Percentiles rank a stretch among this genome's conserved stretches.
These are phyloP conservation scores for Patella depressa DNA, from an alignment of 2,888 invertebrate genomes.

Conservation along the genomic window DNA sequence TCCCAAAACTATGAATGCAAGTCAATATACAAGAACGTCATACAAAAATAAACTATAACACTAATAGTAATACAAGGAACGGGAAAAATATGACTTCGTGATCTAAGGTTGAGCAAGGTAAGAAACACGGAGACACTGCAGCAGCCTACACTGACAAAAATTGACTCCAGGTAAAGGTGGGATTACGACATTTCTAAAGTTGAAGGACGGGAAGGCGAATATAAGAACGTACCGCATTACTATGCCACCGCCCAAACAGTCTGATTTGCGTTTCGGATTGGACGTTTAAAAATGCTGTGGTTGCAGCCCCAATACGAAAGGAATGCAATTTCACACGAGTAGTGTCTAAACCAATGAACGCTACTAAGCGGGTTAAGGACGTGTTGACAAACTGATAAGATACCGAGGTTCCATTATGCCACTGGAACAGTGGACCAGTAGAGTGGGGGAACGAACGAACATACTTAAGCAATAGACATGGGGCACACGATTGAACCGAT, in stretches of 20 bases:
- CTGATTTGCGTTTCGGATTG: not conserved
- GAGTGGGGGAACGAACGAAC: not conserved
- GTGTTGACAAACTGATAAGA: not conserved
- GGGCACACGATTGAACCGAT: not conserved
- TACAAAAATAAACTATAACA: no score
- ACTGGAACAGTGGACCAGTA: not conserved
- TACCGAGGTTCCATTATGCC: not conserved
- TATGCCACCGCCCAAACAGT: not conserved
- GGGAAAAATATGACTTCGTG: no score
- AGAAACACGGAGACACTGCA: no score
- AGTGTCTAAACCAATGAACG: not conserved
- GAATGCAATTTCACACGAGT: not conserved
- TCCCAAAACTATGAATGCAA: no score
- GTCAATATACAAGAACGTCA: no score
- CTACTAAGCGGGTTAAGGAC: not conserved
- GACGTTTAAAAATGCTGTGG: not conserved
- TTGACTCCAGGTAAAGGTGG: no score
- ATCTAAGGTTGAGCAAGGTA: no score
- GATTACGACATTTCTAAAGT: no score
- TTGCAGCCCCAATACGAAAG: conserved; percentile 2
- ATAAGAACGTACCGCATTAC: conserved; percentile 1
- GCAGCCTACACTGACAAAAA: no score
- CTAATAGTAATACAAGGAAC: no score
- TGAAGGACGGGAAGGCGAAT: not conserved
- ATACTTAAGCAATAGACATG: not conserved